A percentile compares a stretch with the other conserved stretches of the same genome.
Evolutionary conservation across 92 coral and sea anemone species (phyloP).

Genomic region (Umimayanthus kanabou): DNA sequence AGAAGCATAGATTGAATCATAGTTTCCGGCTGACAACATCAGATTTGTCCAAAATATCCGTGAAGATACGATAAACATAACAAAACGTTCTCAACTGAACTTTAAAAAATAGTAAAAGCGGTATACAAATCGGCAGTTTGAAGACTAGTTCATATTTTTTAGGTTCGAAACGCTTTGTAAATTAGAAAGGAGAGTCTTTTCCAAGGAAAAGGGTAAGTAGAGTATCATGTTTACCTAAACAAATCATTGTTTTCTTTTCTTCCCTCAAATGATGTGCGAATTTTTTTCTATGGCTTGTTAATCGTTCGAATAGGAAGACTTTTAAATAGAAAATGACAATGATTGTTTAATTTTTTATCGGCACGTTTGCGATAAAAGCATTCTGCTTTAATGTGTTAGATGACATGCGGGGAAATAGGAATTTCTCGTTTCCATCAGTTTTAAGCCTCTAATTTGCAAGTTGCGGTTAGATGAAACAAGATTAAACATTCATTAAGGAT

Average conservation of each 20-base stretch:
- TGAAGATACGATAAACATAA: neutral
- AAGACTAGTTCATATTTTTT: neutral
- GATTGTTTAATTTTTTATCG: neutral
- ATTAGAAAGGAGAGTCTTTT: neutral
- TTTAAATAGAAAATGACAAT: neutral
- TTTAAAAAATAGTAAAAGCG: neutral
- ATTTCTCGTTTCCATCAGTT: neutral
- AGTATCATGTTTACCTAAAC: neutral
- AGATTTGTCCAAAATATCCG: slow-evolving; percentile 4
- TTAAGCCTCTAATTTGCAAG: neutral
- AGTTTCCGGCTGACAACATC: slow-evolving; percentile 34
- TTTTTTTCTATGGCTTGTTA: slow-evolving; percentile 21
- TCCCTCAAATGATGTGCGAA: slow-evolving; percentile 28
- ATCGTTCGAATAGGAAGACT: slow-evolving; percentile 18
- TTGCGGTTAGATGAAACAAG: slow-evolving; percentile 8
- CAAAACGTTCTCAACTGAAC: neutral
- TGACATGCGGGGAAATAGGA: neutral
- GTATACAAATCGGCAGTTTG: neutral
- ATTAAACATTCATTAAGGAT: slow-evolving; percentile 6
- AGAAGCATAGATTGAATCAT: neutral
- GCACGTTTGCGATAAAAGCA: neutral
- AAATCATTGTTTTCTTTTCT: slow-evolving; percentile 14
- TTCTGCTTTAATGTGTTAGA: slow-evolving; percentile 8
- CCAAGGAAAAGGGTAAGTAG: neutral
- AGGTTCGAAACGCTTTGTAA: neutral